Evolutionary conservation across 2,113 vertebrate genomes (phyloP).

Genomic region (Protobothrops flavoviridis): DNA sequence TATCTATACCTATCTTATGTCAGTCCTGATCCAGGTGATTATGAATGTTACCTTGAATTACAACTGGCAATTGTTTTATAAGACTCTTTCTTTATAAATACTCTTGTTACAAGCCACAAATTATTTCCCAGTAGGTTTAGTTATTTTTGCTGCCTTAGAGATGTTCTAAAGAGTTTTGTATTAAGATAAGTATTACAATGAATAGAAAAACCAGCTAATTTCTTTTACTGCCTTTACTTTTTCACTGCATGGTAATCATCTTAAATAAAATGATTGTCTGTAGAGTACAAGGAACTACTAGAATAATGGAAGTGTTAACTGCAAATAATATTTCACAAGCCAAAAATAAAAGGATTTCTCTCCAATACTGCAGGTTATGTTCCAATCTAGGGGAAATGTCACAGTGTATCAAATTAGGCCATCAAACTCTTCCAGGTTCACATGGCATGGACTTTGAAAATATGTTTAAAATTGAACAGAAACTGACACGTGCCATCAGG

Average conservation of each 20-base stretch:
- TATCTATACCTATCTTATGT: not conserved
- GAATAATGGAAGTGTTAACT: constrained; percentile 20
- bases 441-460: not conserved
- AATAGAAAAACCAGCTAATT: not conserved
- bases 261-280: not conserved
- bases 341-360: constrained; percentile 13
- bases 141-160: not conserved
- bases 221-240: not conserved
- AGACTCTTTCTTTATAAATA: not conserved
- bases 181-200: not conserved
- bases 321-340: not conserved
- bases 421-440: constrained; percentile 13
- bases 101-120: not conserved
- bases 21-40: not conserved
- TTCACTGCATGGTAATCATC: not conserved
- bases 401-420: constrained; percentile 16
- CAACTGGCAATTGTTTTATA: not conserved
- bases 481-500: not conserved
- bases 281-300: not conserved
- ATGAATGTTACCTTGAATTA: not conserved
- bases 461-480: not conserved
- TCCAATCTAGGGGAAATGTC: constrained; percentile 20
- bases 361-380: not conserved
- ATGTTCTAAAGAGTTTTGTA: constrained; percentile 2
- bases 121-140: not conserved